These are phyloP conservation scores for Macrophya alboannulata DNA, from an alignment of 2,888 invertebrate species.

Conservation along the genomic window DNA sequence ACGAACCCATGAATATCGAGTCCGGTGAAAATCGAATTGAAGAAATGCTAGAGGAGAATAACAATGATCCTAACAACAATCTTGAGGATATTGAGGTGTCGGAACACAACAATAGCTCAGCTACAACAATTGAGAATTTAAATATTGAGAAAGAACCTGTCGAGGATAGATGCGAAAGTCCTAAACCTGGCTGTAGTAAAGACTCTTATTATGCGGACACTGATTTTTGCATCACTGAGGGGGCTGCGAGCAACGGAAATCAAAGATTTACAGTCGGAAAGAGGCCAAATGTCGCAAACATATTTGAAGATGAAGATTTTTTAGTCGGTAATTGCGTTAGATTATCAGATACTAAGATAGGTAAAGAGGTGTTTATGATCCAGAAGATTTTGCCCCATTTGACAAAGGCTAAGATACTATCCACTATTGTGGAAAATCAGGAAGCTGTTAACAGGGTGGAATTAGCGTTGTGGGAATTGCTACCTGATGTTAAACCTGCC, in stretches of 20 bases:
- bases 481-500: constrained; percentile 60
- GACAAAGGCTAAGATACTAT: not conserved
- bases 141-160: not conserved
- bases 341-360: not conserved
- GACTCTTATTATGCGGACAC: constrained; percentile 60
- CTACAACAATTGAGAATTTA: not conserved
- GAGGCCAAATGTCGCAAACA: not conserved
- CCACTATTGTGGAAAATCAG: not conserved
- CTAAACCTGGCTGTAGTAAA: constrained; percentile 69
- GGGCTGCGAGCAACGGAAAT: constrained; percentile 13
- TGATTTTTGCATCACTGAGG: constrained; percentile 58
- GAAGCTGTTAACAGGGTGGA: constrained; percentile 60
- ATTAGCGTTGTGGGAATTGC: constrained; percentile 68
- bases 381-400: constrained; percentile 19
- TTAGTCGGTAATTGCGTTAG: not conserved
- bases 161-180: constrained; percentile 56
- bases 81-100: constrained; percentile 62
- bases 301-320: not conserved
- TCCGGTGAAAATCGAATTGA: constrained; percentile 26
- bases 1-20: not conserved
- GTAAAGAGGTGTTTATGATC: not conserved
- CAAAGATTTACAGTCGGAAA: not conserved
- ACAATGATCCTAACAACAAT: constrained; percentile 73
- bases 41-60: constrained; percentile 70
- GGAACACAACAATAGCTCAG: constrained; percentile 39